Evolutionary conservation across 2,113 vertebrate genomes (phyloP).

Genomic region (Sinocyclocheilus anophthalmus): DNA sequence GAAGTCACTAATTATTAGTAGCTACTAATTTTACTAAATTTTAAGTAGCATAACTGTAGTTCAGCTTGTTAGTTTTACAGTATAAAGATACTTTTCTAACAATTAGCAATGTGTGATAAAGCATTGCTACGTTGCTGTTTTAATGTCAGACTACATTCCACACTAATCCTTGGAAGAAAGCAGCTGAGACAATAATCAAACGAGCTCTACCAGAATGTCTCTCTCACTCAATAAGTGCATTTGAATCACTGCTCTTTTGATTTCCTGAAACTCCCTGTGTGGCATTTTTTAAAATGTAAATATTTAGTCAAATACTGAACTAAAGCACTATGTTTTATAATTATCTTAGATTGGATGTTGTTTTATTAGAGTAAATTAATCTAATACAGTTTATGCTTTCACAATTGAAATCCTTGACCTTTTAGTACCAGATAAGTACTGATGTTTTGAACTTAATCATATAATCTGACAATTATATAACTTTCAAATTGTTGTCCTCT

Average conservation of each 20-base stretch:
- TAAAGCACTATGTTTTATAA: too few relatives aligned
- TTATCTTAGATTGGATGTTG: too few relatives aligned
- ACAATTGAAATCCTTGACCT: too few relatives aligned
- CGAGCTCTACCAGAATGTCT: neutral
- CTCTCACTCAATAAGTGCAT: neutral
- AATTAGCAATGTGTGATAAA: neutral
- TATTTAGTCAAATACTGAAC: too few relatives aligned
- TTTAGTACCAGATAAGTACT: neutral
- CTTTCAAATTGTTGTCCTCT: neutral
- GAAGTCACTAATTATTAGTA: too few relatives aligned
- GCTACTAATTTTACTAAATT: too few relatives aligned
- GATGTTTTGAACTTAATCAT: neutral
- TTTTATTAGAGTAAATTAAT: too few relatives aligned
- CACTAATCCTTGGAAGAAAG: neutral
- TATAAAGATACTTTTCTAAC: neutral
- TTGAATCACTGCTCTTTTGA: neutral
- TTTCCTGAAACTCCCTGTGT: neutral
- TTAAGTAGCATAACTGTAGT: too few relatives aligned
- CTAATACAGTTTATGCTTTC: too few relatives aligned
- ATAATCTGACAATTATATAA: neutral
- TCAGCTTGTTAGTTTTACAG: neutral
- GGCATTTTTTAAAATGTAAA: neutral
- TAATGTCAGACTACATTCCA: neutral
- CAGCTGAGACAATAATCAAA: neutral
- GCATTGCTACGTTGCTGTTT: neutral